phyloP scores from a whole-genome alignment of 2,797 vertebrate species.

The Gymnoscopelus microlampas region DNA sequence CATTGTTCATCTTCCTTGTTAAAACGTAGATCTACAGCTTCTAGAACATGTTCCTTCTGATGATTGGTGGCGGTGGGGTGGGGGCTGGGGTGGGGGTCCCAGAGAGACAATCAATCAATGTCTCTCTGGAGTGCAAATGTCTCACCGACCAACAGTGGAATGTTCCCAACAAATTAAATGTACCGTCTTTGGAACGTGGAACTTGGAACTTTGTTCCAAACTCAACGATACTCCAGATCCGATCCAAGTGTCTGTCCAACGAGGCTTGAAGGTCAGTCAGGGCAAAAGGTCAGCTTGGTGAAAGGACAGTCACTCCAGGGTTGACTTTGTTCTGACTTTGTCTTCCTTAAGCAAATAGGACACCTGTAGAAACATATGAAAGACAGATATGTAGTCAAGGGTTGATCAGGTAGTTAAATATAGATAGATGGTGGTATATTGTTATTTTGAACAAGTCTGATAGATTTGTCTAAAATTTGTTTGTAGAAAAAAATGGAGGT shows the following conservation, averaged over 20 bases:
- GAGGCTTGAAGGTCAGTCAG: conserved; percentile 13
- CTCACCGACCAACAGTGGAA: conserved; percentile 29
- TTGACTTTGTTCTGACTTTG: conserved; percentile 16
- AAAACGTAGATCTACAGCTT: conserved; percentile 47
- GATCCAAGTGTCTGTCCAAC: not conserved
- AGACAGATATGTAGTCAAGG: not conserved
- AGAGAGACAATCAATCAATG: conserved; percentile 32
- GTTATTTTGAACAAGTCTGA: too few species aligned
- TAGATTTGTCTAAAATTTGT: too few species aligned
- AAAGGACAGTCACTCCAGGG: conserved; percentile 1
- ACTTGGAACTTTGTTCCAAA: too few species aligned
- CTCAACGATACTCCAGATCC: too few species aligned
- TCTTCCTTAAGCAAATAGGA: conserved; percentile 7
- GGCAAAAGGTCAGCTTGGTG: conserved; percentile 13
- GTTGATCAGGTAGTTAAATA: too few species aligned
- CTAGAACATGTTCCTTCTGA: conserved; percentile 80
- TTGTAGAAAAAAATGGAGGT: too few species aligned
- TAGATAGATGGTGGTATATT: too few species aligned
- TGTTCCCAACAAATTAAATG: not conserved
- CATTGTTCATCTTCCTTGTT: conserved; percentile 90
- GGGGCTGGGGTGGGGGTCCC: conserved; percentile 1
- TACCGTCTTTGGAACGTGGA: too few species aligned
- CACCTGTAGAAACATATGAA: conserved; percentile 44
- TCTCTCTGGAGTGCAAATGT: conserved; percentile 22
- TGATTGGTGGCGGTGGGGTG: not conserved